These are phyloP conservation scores for Acrobasis repandana DNA, from an alignment of 2,888 invertebrate species.

Conservation along the genomic window DNA sequence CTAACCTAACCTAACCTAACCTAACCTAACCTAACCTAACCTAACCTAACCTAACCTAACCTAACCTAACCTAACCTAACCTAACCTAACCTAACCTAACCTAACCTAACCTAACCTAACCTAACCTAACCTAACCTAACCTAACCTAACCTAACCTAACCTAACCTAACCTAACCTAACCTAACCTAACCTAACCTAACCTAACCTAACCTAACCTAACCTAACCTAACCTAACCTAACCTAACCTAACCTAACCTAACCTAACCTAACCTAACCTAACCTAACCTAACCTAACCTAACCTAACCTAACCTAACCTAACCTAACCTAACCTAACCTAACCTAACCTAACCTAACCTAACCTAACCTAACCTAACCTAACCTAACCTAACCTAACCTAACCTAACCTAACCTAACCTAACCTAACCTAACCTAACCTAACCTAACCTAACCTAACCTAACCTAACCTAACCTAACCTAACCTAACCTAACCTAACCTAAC, in stretches of 20 bases:
- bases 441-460: constrained; percentile 42
- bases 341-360: constrained; percentile 37
- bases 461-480: constrained; percentile 41
- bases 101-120: constrained; percentile 28
- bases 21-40: constrained; percentile 6
- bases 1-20: constrained; percentile 6
- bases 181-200: constrained; percentile 32
- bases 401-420: constrained; percentile 43
- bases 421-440: constrained; percentile 40
- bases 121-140: constrained; percentile 27
- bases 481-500: constrained; percentile 37
- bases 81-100: constrained; percentile 22
- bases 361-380: constrained; percentile 35
- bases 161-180: constrained; percentile 33
- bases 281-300: constrained; percentile 28
- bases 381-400: constrained; percentile 38
- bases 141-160: constrained; percentile 32
- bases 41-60: constrained; percentile 4
- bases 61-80: not conserved
- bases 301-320: constrained; percentile 33
- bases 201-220: constrained; percentile 30
- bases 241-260: constrained; percentile 36
- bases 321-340: constrained; percentile 32
- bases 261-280: constrained; percentile 38
- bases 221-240: constrained; percentile 30